Conservation (phyloP, 2,888 invertebrate genomes). For the Aplocera efformata region DNA sequence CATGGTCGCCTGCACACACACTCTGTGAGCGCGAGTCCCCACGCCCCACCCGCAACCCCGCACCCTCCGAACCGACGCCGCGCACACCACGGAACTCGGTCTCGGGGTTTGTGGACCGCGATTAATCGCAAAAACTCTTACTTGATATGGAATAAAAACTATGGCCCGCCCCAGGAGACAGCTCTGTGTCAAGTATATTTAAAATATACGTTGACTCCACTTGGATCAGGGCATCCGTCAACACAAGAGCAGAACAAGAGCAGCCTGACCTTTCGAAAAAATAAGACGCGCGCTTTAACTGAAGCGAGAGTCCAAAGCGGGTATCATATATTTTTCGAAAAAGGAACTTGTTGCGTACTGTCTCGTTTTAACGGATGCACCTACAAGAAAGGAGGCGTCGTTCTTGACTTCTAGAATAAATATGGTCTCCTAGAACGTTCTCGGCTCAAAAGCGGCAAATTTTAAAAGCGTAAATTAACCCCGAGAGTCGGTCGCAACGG, state of each 20-base stretch:
- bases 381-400: no score
- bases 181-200: background rate
- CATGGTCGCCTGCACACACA: slow-evolving; percentile 96
- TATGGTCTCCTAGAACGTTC: slow-evolving; percentile 5
- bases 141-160: background rate
- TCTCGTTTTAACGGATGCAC: no score
- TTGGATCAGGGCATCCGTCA: background rate
- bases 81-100: no score
- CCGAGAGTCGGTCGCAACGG: slow-evolving; percentile 34
- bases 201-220: background rate
- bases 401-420: no score
- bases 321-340: no score
- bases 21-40: slow-evolving; percentile 42
- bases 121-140: background rate
- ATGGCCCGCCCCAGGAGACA: slow-evolving; percentile 2
- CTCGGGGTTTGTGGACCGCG: no score
- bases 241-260: no score
- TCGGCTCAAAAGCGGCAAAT: slow-evolving; percentile 19
- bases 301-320: no score
- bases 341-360: no score
- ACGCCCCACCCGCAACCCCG: slow-evolving; percentile 30
- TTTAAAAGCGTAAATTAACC: slow-evolving; percentile 22
- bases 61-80: slow-evolving; percentile 6
- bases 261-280: no score
- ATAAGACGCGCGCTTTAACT: no score